phyloP scores from a whole-genome alignment of 2,797 vertebrate genomes.

The Pangasius krempfi region DNA sequence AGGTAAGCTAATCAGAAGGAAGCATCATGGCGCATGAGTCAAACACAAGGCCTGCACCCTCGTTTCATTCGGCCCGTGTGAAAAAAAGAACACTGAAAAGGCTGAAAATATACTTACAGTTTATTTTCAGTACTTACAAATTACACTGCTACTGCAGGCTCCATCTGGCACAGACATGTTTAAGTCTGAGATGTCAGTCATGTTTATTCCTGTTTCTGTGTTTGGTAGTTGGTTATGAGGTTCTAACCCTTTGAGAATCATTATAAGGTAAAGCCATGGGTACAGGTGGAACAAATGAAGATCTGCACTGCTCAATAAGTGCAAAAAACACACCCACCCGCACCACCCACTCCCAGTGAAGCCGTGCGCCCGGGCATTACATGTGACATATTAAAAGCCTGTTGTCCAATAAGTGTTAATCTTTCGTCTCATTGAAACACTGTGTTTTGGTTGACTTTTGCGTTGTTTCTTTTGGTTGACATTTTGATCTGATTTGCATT shows the following conservation, averaged over 20 bases:
- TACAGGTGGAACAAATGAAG: neutral
- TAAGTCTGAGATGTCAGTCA: neutral
- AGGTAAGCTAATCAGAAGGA: neutral
- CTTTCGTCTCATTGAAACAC: neutral
- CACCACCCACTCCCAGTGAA: no score
- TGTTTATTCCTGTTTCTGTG: no score
- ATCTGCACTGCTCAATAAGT: neutral
- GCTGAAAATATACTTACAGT: neutral
- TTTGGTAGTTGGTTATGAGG: neutral
- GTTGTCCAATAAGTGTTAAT: no score
- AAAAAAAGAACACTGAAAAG: neutral
- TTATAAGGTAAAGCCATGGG: no score
- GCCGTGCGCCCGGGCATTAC: neutral
- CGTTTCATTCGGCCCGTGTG: neutral
- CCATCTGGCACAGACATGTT: neutral
- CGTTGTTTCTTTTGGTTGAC: no score
- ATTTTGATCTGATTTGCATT: neutral
- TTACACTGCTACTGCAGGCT: neutral
- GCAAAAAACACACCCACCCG: no score
- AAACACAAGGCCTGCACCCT: neutral
- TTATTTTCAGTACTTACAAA: neutral
- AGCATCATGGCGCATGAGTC: neutral
- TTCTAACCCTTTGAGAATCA: neutral
- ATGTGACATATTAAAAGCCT: no score
- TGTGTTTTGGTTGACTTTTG: no score